phyloP scores from a whole-genome alignment of 2,797 vertebrate genomes.

The Chlorospingus semifuscus region DNA sequence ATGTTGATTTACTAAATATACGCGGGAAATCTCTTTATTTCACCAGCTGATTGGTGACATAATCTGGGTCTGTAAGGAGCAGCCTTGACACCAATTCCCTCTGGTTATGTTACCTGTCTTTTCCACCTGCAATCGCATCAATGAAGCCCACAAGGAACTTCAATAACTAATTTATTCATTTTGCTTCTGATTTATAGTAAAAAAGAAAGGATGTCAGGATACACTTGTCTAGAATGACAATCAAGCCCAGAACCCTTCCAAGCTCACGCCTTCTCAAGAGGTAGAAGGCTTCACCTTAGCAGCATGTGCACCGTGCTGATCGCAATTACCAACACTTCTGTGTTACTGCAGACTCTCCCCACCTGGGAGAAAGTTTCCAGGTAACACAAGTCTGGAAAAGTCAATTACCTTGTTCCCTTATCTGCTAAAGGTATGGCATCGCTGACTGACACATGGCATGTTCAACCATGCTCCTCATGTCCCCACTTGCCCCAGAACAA shows the following conservation, averaged over 20 bases:
- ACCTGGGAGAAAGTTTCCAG: constrained; percentile 17
- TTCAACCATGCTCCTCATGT: background rate
- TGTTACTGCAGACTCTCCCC: background rate
- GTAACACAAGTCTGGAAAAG: background rate
- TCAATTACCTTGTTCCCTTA: background rate
- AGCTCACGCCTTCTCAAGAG: background rate
- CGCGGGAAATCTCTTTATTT: constrained; percentile 73
- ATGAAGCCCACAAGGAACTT: constrained; percentile 72
- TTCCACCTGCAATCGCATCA: constrained; percentile 75
- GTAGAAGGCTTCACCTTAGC: constrained; percentile 43
- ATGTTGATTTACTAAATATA: constrained; percentile 78
- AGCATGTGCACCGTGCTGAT: background rate
- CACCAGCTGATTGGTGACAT: constrained; percentile 71
- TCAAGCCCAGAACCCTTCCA: constrained; percentile 56
- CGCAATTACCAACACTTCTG: constrained; percentile 24
- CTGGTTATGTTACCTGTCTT: constrained; percentile 77
- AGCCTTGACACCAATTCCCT: constrained; percentile 75
- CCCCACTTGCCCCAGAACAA: background rate
- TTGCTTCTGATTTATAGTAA: constrained; percentile 71
- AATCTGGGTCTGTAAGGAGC: constrained; percentile 63
- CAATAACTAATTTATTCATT: constrained; percentile 76
- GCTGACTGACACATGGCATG: background rate
- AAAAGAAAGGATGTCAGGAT: constrained; percentile 66
- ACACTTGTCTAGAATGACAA: constrained; percentile 69
- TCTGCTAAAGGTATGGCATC: background rate